phyloP scores from a whole-genome alignment of 2,888 invertebrate species.

The Caradrina kadenii region DNA sequence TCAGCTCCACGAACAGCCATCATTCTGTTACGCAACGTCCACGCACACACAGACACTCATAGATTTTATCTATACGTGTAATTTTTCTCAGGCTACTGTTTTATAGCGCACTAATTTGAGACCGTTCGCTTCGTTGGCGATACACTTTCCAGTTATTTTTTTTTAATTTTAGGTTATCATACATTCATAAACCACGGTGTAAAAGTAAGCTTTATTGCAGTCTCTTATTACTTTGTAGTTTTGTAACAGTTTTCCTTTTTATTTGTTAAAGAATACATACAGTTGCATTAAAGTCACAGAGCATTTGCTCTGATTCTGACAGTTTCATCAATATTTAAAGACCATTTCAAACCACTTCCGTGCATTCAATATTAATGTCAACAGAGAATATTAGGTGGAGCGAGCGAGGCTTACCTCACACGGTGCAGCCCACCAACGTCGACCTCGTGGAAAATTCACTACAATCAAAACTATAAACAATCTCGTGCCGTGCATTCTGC shows the following conservation, averaged over 20 bases:
- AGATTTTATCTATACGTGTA: constrained; percentile 50
- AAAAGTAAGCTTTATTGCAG: constrained; percentile 31
- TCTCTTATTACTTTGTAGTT: constrained; percentile 9
- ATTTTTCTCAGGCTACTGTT: constrained; percentile 52
- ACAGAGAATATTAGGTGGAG: constrained; percentile 38
- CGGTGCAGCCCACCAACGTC: constrained; percentile 29
- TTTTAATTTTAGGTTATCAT: constrained; percentile 40
- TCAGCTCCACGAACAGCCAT: constrained; percentile 60
- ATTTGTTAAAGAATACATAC: constrained; percentile 11
- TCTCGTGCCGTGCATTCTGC: constrained; percentile 45
- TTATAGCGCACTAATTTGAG: constrained; percentile 53
- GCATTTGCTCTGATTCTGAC: constrained; percentile 17
- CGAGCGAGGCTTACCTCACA: constrained; percentile 32
- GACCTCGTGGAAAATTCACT: constrained; percentile 59
- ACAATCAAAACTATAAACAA: constrained; percentile 56
- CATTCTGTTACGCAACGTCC: constrained; percentile 73
- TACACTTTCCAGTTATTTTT: constrained; percentile 45
- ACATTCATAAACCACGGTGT: constrained; percentile 35
- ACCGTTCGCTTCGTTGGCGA: constrained; percentile 47
- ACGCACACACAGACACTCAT: constrained; percentile 55
- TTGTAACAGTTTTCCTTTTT: constrained; percentile 12
- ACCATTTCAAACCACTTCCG: constrained; percentile 31
- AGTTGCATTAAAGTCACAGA: constrained; percentile 1
- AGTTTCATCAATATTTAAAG: constrained; percentile 49
- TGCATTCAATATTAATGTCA: constrained; percentile 47